Conservation (phyloP, 92 coral and sea anemone species). For the Blastomussa wellsi region DNA sequence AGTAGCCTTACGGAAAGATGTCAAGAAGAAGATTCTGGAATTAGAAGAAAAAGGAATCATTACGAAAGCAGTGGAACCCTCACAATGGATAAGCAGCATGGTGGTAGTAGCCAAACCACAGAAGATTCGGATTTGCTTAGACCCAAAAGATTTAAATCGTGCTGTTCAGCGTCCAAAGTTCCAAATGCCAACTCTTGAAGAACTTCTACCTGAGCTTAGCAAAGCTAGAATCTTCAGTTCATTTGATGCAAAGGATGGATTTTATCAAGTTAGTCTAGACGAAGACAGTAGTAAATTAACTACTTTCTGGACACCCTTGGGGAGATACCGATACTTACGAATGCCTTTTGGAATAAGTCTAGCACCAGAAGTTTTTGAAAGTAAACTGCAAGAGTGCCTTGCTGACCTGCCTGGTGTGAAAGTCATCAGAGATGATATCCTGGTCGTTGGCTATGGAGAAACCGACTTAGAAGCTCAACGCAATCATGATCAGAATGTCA, state of each 20-base stretch:
- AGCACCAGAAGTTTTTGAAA: slow-evolving; percentile 63
- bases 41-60: too few species aligned
- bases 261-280: slow-evolving; percentile 46
- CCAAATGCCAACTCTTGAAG: slow-evolving; percentile 54
- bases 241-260: too few species aligned
- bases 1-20: slow-evolving; percentile 52
- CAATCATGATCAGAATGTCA: slow-evolving; percentile 48
- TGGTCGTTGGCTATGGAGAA: slow-evolving; percentile 52
- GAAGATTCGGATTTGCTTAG: slow-evolving; percentile 58
- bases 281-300: slow-evolving; percentile 33
- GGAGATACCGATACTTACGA: slow-evolving; percentile 33
- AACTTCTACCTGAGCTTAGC: slow-evolving; percentile 41
- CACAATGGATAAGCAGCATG: slow-evolving; percentile 63
- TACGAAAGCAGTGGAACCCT: slow-evolving; percentile 54
- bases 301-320: slow-evolving; percentile 56
- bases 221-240: slow-evolving; percentile 45
- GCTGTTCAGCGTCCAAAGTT: slow-evolving; percentile 46
- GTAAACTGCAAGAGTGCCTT: slow-evolving; percentile 46
- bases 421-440: slow-evolving; percentile 38
- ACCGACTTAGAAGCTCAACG: slow-evolving; percentile 31
- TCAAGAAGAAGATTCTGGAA: too few species aligned
- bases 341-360: slow-evolving; percentile 58
- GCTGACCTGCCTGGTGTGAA: slow-evolving; percentile 40
- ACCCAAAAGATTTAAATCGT: slow-evolving; percentile 48
- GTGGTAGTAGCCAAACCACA: slow-evolving; percentile 54